Base-by-base conservation (phyloP, 2,113 vertebrate genomes). In the Tachycineta bicolor region DNA sequence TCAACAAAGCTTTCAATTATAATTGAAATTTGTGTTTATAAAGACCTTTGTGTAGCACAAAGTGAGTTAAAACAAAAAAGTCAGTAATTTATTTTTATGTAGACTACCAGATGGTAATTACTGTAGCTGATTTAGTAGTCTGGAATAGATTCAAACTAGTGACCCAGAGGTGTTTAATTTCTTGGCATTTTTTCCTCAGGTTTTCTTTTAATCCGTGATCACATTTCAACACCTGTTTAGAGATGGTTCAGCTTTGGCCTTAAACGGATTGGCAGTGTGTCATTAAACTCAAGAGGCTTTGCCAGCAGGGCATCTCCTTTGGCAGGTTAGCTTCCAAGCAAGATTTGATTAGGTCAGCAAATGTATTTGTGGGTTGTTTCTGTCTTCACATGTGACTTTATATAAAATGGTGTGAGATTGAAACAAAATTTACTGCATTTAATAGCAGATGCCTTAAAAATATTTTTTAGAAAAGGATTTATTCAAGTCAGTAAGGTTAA, bases 101-200 rank as follows among this genome's bases (percentile, higher is more conserved):
- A 90, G 78, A 76, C 88, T 85, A 93, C 74, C 94, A 96, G 92
- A 96, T 92, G 83, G 82, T 96, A 96, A 96, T 96, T 94, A 97
- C 93, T 97, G 68, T 94, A 89, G 91, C 75, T 94, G 87, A 93
- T 96, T 96, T 97, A 93, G 79, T 95, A 96, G 92, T 68, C 88
- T 97, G 89, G 95, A 97, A 83, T 64, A 75, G 65, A 92, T 96
- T 97, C 94, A 96, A 97, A 89, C 87, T 84, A 86, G 71, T 97
- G 90, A 97, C 92, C 92, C 91, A 95, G 94, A 96, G 95, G 80
- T 96, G 94, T 96, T 94, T 95, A 96, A 95, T 95, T 96, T 97
- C 81, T 94, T 94, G 89, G 91, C 86, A 83, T 65, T 88, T 97
- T 96, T 94, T 94, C 86, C 86, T 94, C 60, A 78, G 73, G 86